A percentile compares a stretch with the other conserved stretches of the same genome.
These are phyloP conservation scores for Chironomus tepperi DNA, from an alignment of 1,140 invertebrate genomes.

Conservation along the genomic window DNA sequence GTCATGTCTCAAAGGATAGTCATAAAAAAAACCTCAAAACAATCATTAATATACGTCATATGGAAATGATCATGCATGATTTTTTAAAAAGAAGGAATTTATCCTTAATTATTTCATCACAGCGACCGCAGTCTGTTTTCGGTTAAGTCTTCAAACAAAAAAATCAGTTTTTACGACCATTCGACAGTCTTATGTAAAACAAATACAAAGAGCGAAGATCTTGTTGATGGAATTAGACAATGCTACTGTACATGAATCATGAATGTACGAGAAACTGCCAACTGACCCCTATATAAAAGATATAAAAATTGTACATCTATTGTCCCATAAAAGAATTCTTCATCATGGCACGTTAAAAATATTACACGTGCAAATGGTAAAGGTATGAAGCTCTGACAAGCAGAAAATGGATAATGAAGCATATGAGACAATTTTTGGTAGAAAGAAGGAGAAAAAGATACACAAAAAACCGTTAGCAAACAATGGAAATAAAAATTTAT, in stretches of 20 bases:
- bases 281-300: not conserved
- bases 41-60: not conserved
- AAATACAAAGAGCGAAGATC: not conserved
- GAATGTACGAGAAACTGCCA: not conserved
- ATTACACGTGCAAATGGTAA: conserved; percentile 15
- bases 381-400: not conserved
- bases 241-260: not conserved
- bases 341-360: not conserved
- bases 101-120: not conserved
- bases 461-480: conserved; percentile 21
- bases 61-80: not conserved
- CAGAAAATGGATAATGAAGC: not conserved
- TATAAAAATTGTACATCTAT: not conserved
- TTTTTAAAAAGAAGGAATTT: not conserved
- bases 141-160: not conserved
- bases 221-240: not conserved
- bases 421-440: conserved; percentile 1
- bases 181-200: not conserved
- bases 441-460: not conserved
- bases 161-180: not conserved
- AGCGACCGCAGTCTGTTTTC: not conserved
- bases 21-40: not conserved
- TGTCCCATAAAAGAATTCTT: not conserved
- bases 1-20: not conserved
- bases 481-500: not conserved